A percentile compares a stretch with the other conserved stretches of the same genome.
phyloP scores from a whole-genome alignment of 2,797 vertebrate species.

The Holocentrus rufus region DNA sequence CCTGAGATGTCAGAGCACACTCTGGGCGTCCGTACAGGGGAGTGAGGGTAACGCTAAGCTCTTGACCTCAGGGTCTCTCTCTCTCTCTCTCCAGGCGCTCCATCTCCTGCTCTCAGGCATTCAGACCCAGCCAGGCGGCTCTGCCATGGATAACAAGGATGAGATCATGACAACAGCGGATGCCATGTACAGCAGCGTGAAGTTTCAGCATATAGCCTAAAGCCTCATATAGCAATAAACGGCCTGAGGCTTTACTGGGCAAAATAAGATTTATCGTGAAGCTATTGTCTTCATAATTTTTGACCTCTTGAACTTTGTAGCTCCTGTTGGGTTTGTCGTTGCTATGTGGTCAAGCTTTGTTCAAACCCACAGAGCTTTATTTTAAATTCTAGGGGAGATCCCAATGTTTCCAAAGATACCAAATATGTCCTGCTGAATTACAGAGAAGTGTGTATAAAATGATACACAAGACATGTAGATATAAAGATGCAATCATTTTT shows the following conservation, averaged over 20 bases:
- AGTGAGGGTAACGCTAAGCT: constrained; percentile 55
- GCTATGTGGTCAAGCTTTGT: too few species aligned
- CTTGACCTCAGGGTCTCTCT: constrained; percentile 56
- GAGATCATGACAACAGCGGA: constrained; percentile 64
- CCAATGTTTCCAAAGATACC: too few species aligned
- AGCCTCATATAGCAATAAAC: not conserved
- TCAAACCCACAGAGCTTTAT: too few species aligned
- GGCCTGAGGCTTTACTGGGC: not conserved
- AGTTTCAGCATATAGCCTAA: not conserved
- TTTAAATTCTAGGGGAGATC: too few species aligned
- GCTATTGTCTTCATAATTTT: not conserved
- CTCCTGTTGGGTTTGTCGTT: too few species aligned
- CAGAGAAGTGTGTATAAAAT: too few species aligned
- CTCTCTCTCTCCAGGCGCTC: constrained; percentile 20
- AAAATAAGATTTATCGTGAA: not conserved
- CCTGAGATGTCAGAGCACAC: constrained; percentile 60
- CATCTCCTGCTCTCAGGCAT: not conserved
- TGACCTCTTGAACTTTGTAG: too few species aligned
- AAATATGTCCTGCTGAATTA: too few species aligned
- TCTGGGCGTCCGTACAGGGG: constrained; percentile 41
- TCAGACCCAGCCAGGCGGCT: constrained; percentile 12
- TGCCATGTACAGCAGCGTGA: constrained; percentile 24
- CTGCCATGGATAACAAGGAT: constrained; percentile 49
- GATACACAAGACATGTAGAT: too few species aligned
- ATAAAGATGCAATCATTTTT: too few species aligned